Base-by-base conservation (phyloP, 2,113 vertebrate species). In the Gambusia holbrooki region DNA sequence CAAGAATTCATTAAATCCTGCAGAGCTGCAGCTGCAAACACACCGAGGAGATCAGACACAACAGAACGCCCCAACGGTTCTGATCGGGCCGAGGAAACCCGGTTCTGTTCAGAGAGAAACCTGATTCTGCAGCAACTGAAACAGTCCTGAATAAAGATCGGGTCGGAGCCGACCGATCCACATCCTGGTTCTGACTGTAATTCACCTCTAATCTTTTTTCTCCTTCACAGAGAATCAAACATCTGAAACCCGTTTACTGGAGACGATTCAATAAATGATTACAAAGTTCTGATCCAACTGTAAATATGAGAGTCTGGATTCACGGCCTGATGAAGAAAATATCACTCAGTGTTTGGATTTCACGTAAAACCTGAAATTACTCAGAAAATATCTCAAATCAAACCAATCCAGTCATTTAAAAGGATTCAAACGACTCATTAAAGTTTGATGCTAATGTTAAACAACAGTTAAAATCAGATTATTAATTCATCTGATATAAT, bases 1-100 rank as follows among this genome's bases (percentile, higher is more conserved):
- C 89, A 81, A 70, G 77, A 80, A 63, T 69, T 81, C 69, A 77
- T 89, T 76, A 74, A 78, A 66, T 89, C 71, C 74, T 61, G 64
- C 68, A 73, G 82, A 77, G 35, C 71, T 64, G 68, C 71, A 62
- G 73, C 66, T 74, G 71, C 69, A 72, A 14, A 27, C 73, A 48
- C 32, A 5, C 0, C 1, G 32, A 22, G 22, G 45, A 29, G 32
- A 54, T 42, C 58, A 45, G 72, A 58, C 8, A 5, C 51, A 22
- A 58, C 51, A n/a, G 51, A 37, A 58, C 17, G 0, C 0, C 25
- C 51, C 25, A n/a, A 19, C 25, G 51, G 22, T 58, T 58, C 51
- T n/a, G 51, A n/a, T 54, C 51, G 6, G 22, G 51, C 33, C 4
- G 2, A 11, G 35, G 9, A 1, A 9, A 37, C 10, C 35, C 35